Base-by-base conservation (phyloP, 2,888 invertebrate genomes). In the Athalia rosae region DNA sequence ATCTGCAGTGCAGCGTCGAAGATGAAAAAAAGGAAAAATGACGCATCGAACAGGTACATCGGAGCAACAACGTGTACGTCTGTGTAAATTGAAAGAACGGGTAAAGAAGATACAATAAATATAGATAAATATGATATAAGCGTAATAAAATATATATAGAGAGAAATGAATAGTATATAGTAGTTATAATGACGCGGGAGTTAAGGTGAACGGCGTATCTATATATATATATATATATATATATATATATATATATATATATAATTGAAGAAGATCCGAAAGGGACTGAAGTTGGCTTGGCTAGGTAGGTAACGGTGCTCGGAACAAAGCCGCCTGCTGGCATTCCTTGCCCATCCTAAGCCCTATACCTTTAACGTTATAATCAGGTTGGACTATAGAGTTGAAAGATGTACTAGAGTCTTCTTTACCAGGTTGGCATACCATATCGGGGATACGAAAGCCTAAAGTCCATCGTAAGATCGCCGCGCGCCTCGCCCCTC, bases 321-420 rank as follows among this genome's bases (percentile, higher is more conserved):
- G 62, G 71, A 74, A 74, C 74, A 74, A 74, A 74, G 74, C 74
- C 47, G 74, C 74, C 74, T 59, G 74, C 74, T 74, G 74, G 74
- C 74, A 74, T 74, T 74, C 74, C 74, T 74, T 74, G 74, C 74
- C 74, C 74, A 74, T 74, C 74, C 74, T 74, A 74, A 74, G 74
- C 74, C 74, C 74, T 74, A 61, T 74, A 48, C 74, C 58, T 48
- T 43, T 61, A 59, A 61, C 74, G 74, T 41, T 61, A 74, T 74
- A 74, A 74, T 74, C 74, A 41, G 45, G 47, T 43, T 59, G 50
- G 74, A 74, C 74, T 74, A 59, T 74, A 74, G 74, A 61, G 62
- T 74, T 62, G 59, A 62, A 74, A 62, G 74, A 74, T 61, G 62
- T 74, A 74, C 59, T 62, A 74, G 56, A 71, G 71, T 71, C 71